Evolutionary conservation across 2,888 invertebrate genomes (phyloP), one percentile per base, ranked within the genome.

Genomic region (Barypeithes pellucidus): DNA sequence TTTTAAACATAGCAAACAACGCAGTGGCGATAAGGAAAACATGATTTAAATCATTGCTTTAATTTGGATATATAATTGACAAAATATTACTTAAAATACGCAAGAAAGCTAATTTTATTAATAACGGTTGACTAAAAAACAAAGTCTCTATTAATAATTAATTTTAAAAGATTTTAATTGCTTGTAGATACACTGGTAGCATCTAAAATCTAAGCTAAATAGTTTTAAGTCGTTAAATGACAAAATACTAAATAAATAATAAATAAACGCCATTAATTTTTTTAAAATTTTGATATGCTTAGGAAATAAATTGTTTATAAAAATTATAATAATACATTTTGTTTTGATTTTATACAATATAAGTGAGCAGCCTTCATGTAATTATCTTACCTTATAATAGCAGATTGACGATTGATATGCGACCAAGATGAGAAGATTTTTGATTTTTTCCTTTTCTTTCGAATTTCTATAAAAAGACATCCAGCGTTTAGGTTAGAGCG

Each of bases 401-500:
- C 33, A 63, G 50, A 60, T 36, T 33, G 33, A 24, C 63, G 52
- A 61, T 22, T 70, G 47, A 62, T 62, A 62, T 67, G 62, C 54
- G 61, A 57, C 72, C 67, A 72, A 72, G 43, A 72, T 52, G 65
- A 57, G 33, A 47, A 47, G 54, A 57, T 57, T 57, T 33, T 65
- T 62, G 33, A 47, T 20, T 22, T 66, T 69, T 54, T 52, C 29
- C 60, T 57, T 67, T 60, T 60, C 65, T 33, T 57, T 29, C 22
- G 50, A 43, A 72, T 62, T 67, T 61, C 54, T 54, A 60, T 41
- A 72, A 41, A 68, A 50, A 43, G 52, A 72, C 66, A 61, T 67
- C n/a, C 71, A 75, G 73, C 73, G 65, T 73, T 73, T 69, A 67
- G 59, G 20, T 70, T 57, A 67, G 63, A 84, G 85, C 84, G 82